Evolutionary conservation across 2,888 invertebrate genomes (phyloP), one percentile per base, ranked within the genome.

Genomic region (Mamestra brassicae): DNA sequence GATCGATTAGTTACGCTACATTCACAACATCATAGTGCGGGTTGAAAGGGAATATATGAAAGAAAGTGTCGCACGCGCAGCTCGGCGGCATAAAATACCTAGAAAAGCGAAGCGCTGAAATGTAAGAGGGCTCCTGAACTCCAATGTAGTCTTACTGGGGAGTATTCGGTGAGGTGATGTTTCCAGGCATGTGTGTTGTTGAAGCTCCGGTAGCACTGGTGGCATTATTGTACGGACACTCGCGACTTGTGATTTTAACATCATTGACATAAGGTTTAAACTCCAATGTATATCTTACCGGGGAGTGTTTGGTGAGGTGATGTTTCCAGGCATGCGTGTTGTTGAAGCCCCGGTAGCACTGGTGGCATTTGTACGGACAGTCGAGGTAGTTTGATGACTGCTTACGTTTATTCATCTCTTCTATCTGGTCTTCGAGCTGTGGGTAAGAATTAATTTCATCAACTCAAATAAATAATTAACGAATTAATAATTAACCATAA

Each of bases 271-370:
- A 64, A 64, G 36, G 61, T 42, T 13, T 26, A 42, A 13, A 62
- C 45, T 62, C 13, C 42, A 38, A 62, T 45, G 42, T 42, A 34
- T 42, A 36, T 47, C 91, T 90, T 60, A 96, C 95, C 80, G 92
- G 90, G 5, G 94, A 92, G 72, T 96, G 96, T 89, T 95, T 96
- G 7, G 89, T 88, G 17, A 93, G 87, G 71, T 96, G 96, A 63
- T 96, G 94, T 54, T 93, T 90, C 94, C 94, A 96, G 0, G 96
- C 94, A 34, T 92, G 88, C 0, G 92, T 91, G 76, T 96, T 94
- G 2, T 95, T 93, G 89, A 96, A 96, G 0, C 96, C 96, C 57
- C 95, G 94, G 82, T 88, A 96, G 79, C 96, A 96, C 3, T 93
- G 85, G n/a, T 90, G 87, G 81, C 96, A 96, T 67, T 95, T 92